Evolutionary conservation across 2,888 invertebrate genomes (phyloP).

Genomic region (Agonopterix alstromeriana): DNA sequence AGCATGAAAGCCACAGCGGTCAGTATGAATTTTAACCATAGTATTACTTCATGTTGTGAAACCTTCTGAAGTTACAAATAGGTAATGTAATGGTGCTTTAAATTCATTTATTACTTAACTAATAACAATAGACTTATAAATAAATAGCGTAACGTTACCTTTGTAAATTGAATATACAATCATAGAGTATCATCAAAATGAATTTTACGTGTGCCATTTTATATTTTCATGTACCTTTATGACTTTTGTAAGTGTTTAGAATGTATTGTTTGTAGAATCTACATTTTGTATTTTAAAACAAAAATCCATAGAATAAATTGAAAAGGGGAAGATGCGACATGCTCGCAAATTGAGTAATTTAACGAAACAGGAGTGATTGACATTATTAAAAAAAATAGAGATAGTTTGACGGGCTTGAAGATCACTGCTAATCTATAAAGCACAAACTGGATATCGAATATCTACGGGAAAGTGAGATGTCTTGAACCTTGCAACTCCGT

Average conservation of each 20-base stretch:
- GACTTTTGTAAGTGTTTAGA: slow-evolving; percentile 26
- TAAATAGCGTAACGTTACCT: background rate
- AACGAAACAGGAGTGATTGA: too few relatives aligned
- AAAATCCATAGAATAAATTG: background rate
- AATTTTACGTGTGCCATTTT: slow-evolving; percentile 58
- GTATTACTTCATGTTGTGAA: too few relatives aligned
- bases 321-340: too few relatives aligned
- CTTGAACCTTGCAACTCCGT: too few relatives aligned
- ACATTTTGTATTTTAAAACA: slow-evolving; percentile 2
- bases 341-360: too few relatives aligned
- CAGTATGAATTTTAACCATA: too few relatives aligned
- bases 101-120: background rate
- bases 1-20: too few relatives aligned
- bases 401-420: too few relatives aligned
- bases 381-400: too few relatives aligned
- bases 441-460: too few relatives aligned
- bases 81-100: slow-evolving; percentile 1
- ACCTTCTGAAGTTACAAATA: too few relatives aligned
- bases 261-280: slow-evolving; percentile 15
- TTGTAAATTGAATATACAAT: background rate
- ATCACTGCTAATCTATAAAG: too few relatives aligned
- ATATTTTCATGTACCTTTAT: slow-evolving; percentile 39
- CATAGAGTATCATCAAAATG: slow-evolving; percentile 19
- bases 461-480: background rate
- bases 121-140: background rate